phyloP scores from a whole-genome alignment of 2,888 invertebrate species.

The Caradrina kadenii region DNA sequence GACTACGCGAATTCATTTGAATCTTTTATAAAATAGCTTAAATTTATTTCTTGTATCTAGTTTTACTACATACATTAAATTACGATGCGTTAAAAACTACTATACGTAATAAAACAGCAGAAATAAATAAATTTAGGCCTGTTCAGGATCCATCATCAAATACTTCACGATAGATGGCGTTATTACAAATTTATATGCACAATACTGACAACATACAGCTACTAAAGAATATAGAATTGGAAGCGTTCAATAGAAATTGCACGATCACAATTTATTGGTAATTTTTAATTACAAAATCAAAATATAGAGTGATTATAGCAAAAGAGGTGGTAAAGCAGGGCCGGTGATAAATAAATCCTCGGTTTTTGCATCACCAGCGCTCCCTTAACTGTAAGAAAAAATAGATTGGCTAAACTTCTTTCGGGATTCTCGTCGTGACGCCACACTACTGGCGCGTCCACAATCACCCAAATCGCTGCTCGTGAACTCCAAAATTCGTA shows the following conservation, averaged over 20 bases:
- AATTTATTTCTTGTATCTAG: neutral
- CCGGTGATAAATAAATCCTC: too few relatives aligned
- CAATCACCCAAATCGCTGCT: too few relatives aligned
- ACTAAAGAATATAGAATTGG: slow-evolving; percentile 21
- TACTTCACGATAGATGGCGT: slow-evolving; percentile 63
- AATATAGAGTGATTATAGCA: too few relatives aligned
- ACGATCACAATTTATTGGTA: slow-evolving; percentile 20
- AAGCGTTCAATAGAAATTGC: slow-evolving; percentile 52
- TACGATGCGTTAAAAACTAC: neutral
- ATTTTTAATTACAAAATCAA: too few relatives aligned
- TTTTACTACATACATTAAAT: neutral
- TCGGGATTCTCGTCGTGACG: too few relatives aligned
- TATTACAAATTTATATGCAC: slow-evolving; percentile 24
- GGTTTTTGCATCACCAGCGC: too few relatives aligned
- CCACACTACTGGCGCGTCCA: too few relatives aligned
- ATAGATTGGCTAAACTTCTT: too few relatives aligned
- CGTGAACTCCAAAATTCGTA: too few relatives aligned
- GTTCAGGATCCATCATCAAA: neutral
- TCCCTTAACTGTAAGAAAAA: too few relatives aligned
- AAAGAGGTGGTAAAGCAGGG: too few relatives aligned
- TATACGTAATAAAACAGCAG: neutral
- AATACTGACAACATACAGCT: slow-evolving; percentile 48
- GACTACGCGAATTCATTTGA: slow-evolving; percentile 35
- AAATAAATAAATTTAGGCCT: too few relatives aligned
- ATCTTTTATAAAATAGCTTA: neutral